These are phyloP conservation scores for Mustela nigripes DNA, from an alignment of 2,113 vertebrate genomes.

Conservation along the genomic window DNA sequence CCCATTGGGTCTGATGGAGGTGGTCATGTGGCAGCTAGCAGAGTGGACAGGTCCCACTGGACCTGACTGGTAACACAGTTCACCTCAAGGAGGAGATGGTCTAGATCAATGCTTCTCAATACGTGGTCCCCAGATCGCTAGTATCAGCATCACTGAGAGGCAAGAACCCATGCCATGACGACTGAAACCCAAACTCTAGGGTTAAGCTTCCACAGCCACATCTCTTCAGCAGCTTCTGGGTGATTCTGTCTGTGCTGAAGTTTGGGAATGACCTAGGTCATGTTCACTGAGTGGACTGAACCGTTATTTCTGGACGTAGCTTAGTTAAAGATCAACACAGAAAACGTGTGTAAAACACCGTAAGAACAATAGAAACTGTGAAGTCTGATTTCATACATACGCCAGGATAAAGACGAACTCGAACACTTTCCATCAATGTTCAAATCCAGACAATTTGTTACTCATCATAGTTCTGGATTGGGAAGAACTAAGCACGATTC, in stretches of 20 bases:
- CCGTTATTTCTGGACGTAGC: not conserved
- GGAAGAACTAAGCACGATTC: not conserved
- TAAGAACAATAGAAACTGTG: not conserved
- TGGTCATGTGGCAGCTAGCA: rapidly evolving
- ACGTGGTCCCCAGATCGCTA: rapidly evolving
- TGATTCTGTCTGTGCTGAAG: not conserved
- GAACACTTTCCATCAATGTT: not conserved
- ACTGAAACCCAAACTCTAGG: not conserved
- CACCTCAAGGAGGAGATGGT: rapidly evolving
- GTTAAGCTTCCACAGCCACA: rapidly evolving
- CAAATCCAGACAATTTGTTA: not conserved
- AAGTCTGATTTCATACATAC: too few relatives aligned
- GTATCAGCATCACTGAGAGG: too few relatives aligned
- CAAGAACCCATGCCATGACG: rapidly evolving
- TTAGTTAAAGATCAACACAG: not conserved
- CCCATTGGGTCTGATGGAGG: not conserved
- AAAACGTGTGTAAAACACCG: not conserved
- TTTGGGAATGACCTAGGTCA: not conserved
- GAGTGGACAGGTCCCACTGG: rapidly evolving
- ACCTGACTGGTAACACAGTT: rapidly evolving
- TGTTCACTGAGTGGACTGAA: rapidly evolving
- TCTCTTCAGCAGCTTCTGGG: not conserved
- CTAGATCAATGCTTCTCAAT: rapidly evolving
- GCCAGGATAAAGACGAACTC: not conserved
- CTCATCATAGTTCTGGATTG: not conserved